Base-by-base conservation (phyloP, 2,888 invertebrate genomes). In the Amblyjoppa fuscipennis region DNA sequence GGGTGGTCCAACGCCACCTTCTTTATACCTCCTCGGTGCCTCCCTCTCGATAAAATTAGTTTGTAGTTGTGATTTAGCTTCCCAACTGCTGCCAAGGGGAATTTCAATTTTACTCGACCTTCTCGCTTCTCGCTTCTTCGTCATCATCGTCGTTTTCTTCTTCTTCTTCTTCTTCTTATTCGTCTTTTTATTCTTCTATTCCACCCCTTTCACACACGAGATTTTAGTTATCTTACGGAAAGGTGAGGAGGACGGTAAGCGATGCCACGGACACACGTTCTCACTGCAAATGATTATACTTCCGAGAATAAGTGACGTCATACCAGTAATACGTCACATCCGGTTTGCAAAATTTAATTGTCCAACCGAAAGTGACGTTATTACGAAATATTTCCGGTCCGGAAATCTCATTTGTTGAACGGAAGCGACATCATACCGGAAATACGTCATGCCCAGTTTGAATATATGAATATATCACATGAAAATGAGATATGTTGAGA, bases 31-130 rank as follows among this genome's bases (percentile, higher is more conserved):
- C 61, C 11, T 68, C 61, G 49, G 34, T 59, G 51, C 66, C 59
- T 71, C 69, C 66, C 61, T 77, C 66, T 81, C 84, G 87, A 90
- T 89, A 87, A 87, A 91, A 91, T 91, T 91, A 90, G 91, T 91
- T 89, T 88, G 87, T 89, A 90, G 88, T 91, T 89, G 91, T 90
- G 90, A 91, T 91, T 91, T 91, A 90, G 90, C 90, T 91, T 91
- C 87, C 84, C 73, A 59, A 80, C 74, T 38, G 77, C 83, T 84
- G 73, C 86, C 68, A 76, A 68, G 70, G 78, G 76, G 86, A 88
- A 90, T 90, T 90, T 90, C 89, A 89, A 91, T 90, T 90, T 91
- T 90, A 53, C 68, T 70, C 13, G 68, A 69, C 64, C 61, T 66
- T 79, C 76, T 51, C 70, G 64, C 20, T 59, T 59, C 64, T 61